phyloP scores from a whole-genome alignment of 2,113 vertebrate genomes.

The Petroica traversi region DNA sequence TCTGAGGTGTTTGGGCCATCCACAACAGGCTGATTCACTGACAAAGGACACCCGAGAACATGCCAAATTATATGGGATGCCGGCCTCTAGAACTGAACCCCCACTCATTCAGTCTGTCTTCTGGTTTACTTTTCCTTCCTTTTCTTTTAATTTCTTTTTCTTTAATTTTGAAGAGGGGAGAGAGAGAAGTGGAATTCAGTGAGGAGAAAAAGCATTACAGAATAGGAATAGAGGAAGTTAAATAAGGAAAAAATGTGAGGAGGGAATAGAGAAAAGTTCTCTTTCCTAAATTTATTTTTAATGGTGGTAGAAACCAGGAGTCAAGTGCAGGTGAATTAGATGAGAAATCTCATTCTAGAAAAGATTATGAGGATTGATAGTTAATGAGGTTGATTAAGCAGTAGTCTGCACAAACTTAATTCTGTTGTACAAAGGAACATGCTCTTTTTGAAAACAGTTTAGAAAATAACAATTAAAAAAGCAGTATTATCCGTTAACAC shows the following conservation, averaged over 20 bases:
- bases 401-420: background rate
- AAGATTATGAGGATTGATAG: background rate
- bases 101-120: background rate
- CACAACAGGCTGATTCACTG: background rate
- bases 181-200: background rate
- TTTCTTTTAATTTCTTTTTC: background rate
- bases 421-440: background rate
- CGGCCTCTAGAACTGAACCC: background rate
- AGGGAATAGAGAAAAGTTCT: background rate
- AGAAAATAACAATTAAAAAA: background rate
- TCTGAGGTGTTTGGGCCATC: background rate
- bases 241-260: background rate
- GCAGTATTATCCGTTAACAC: background rate
- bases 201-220: background rate
- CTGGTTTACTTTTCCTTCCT: background rate
- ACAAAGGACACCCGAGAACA: background rate
- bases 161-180: background rate
- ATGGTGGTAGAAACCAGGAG: background rate
- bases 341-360: background rate
- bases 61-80: background rate
- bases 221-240: background rate
- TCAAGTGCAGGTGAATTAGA: background rate
- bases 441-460: background rate
- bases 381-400: background rate
- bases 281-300: background rate